phyloP scores from a whole-genome alignment of 2,797 vertebrate species.

The Numenius phaeopus region DNA sequence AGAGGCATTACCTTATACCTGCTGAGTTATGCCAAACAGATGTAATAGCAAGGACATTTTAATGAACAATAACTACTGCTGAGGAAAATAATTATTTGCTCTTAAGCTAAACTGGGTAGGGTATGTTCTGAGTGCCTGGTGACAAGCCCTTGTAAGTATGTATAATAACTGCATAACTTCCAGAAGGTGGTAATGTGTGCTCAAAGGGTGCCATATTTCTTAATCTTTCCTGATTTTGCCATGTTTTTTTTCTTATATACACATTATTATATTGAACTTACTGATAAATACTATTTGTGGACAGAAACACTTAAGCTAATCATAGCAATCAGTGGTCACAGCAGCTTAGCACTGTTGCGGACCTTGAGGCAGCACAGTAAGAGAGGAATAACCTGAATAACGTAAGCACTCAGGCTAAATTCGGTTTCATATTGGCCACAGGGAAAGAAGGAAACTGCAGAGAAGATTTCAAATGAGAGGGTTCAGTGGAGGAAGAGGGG shows the following conservation, averaged over 20 bases:
- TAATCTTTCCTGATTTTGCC: not conserved
- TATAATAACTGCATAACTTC: not conserved
- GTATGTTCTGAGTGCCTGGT: not conserved
- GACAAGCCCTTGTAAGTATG: not conserved
- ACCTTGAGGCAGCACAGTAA: not conserved
- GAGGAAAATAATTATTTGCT: conserved; percentile 7
- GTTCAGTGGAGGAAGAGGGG: not conserved
- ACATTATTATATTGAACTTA: not conserved
- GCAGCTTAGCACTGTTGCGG: not conserved
- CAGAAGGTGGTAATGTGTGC: not conserved
- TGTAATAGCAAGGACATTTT: not conserved
- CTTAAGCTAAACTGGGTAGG: not conserved
- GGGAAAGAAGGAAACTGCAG: not conserved
- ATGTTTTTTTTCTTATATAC: not conserved
- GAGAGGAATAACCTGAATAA: not conserved
- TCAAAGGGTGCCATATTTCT: not conserved
- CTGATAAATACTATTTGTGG: not conserved
- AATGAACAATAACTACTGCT: not conserved
- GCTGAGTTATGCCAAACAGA: not conserved
- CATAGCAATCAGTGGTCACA: not conserved
- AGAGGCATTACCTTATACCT: not conserved
- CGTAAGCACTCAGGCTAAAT: not conserved
- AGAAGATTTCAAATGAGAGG: not conserved
- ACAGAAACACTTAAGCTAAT: not conserved
- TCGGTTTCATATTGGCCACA: not conserved